Base-by-base conservation (phyloP, 2,113 vertebrate species). In the Phainopepla nitens region DNA sequence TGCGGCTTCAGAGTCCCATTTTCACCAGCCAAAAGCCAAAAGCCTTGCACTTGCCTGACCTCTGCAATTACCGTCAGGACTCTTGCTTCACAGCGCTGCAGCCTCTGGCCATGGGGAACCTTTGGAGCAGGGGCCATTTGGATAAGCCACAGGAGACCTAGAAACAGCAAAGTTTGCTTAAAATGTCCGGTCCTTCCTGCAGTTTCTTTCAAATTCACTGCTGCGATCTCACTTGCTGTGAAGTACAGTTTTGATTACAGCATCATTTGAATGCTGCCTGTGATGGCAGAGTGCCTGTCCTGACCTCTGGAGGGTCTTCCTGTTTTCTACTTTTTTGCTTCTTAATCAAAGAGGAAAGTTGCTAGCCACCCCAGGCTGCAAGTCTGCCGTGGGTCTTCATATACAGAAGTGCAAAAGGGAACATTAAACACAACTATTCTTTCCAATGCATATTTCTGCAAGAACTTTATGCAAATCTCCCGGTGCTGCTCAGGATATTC, bases 41-140 rank as follows among this genome's bases (percentile, higher is more conserved):
- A 64, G 51, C 80, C 53, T 90, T 82, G 90, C 96, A 84, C 92
- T 94, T 71, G 82, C 61, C 88, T 94, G 82, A 92, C 92, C 85
- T 92, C 90, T 81, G 35, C 82, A 80, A 96, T 92, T 86, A 94
- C 72, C 2, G 0, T 22, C 4, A 2, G 68, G 60, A 44, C 72
- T 93, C 71, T 83, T 71, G 72, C 68, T 92, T 44, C 51, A 51
- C 10, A 9, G 60, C 0, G 0, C 66, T 62, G 76, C 81, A 81
- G 90, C 50, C 66, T 60, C 84, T 87, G 84, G 70, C 73, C 78
- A 22, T 44, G 27, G 56, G 39, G 42, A 82, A 62, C n/a, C 47
- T 77, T 68, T 33, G 65, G 76, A 81, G 49, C 56, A 29, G 28
- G 21, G 27, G 28, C 53, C 36, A 9, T 45, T 58, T 15, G 4